Conservation (phyloP, 2,113 vertebrate genomes). For the Amblyornis subalaris region DNA sequence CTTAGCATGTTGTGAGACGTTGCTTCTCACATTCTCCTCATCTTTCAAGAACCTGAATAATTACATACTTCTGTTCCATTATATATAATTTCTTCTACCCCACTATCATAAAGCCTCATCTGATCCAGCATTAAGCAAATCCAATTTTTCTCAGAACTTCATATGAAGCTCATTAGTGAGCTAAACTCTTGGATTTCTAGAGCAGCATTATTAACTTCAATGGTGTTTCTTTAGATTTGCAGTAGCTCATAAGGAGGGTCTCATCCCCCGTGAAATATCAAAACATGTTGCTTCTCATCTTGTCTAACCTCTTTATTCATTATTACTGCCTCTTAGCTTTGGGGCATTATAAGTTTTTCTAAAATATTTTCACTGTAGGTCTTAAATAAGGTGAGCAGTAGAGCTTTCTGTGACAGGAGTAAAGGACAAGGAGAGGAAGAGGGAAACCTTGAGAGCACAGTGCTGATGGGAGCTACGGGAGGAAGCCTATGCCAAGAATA, state of each 20-base stretch:
- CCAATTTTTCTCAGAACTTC: background rate
- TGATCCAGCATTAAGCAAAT: background rate
- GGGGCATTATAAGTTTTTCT: background rate
- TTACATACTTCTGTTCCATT: background rate
- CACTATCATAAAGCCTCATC: background rate
- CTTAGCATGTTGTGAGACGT: background rate
- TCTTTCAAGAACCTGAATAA: background rate
- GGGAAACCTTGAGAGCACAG: background rate
- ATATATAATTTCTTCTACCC: background rate
- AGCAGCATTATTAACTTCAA: background rate
- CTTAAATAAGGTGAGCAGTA: background rate
- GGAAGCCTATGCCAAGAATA: background rate
- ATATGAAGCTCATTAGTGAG: background rate
- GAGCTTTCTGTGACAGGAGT: background rate
- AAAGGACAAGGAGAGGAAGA: background rate
- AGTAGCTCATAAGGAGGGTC: background rate
- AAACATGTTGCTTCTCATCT: fast-evolving
- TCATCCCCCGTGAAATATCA: background rate
- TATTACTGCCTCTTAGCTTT: background rate
- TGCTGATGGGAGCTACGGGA: background rate
- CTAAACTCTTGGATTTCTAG: background rate
- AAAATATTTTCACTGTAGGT: background rate
- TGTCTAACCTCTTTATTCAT: background rate
- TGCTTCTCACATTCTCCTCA: fast-evolving
- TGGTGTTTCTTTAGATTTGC: background rate